These are phyloP conservation scores for Eilema caniola DNA, from an alignment of 2,888 invertebrate genomes.

Conservation along the genomic window DNA sequence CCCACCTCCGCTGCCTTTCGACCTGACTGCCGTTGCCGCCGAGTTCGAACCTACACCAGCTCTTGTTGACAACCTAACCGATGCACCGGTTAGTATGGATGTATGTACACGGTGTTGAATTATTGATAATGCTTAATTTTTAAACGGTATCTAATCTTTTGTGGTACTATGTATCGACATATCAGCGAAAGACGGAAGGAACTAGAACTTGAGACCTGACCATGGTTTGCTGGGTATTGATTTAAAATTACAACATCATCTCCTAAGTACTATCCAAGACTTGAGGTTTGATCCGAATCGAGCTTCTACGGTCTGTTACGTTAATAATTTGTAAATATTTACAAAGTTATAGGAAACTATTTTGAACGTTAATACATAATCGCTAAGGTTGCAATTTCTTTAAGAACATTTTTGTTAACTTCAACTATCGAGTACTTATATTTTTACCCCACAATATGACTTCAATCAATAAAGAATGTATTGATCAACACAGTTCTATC, in stretches of 20 bases:
- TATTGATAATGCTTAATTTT: neutral
- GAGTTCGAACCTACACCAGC: slow-evolving; percentile 71
- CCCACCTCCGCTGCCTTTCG: slow-evolving; percentile 67
- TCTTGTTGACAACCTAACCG: slow-evolving; percentile 66
- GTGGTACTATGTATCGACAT: neutral
- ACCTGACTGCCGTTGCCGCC: slow-evolving; percentile 64
- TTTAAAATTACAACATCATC: no score
- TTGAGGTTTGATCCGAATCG: neutral
- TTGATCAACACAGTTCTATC: neutral
- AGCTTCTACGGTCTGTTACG: neutral
- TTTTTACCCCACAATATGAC: neutral
- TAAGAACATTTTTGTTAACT: no score
- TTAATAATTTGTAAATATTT: no score
- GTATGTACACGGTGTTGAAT: slow-evolving; percentile 19
- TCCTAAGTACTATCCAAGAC: neutral
- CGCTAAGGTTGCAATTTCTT: no score
- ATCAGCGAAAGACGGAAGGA: neutral
- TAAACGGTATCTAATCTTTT: neutral
- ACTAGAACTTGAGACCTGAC: neutral
- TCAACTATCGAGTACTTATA: no score
- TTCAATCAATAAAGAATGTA: neutral
- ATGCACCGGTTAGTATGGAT: slow-evolving; percentile 65
- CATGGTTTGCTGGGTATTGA: neutral
- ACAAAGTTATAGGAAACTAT: no score
- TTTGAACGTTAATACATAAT: no score